Evolutionary conservation across 2,113 vertebrate genomes (phyloP).

Genomic region (Channa maculata): DNA sequence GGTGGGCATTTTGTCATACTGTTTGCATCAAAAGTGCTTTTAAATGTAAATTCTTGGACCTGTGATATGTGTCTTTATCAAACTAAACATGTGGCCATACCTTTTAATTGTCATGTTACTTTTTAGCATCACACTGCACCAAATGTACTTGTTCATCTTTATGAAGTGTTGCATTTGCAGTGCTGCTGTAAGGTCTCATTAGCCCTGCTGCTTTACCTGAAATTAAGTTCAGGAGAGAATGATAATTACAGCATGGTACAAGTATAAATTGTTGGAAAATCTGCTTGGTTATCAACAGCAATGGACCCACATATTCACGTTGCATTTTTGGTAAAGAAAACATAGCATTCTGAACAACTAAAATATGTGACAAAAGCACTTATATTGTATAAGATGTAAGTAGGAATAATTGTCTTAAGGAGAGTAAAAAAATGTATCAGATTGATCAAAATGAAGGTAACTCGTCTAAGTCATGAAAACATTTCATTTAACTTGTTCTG

Average conservation of each 20-base stretch:
- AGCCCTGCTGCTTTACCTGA: not conserved
- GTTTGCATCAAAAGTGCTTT: constrained; percentile 5
- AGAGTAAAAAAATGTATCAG: too few relatives aligned
- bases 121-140: constrained; percentile 13
- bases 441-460: too few relatives aligned
- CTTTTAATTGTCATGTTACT: constrained; percentile 13
- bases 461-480: too few relatives aligned
- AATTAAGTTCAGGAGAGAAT: not conserved
- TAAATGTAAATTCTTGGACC: constrained; percentile 10
- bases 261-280: too few relatives aligned
- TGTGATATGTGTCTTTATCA: constrained; percentile 20
- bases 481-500: too few relatives aligned
- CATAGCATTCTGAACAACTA: too few relatives aligned
- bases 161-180: constrained; percentile 21
- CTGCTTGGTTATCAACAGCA: not conserved
- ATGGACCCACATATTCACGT: too few relatives aligned
- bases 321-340: too few relatives aligned
- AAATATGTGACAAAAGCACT: too few relatives aligned
- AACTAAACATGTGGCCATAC: constrained; percentile 16
- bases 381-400: too few relatives aligned
- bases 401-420: too few relatives aligned
- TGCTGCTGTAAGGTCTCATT: constrained; percentile 10
- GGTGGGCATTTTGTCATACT: constrained; percentile 7
- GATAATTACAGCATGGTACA: constrained; percentile 11
- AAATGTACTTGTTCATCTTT: constrained; percentile 21